Evolutionary conservation across 2,888 invertebrate genomes (phyloP).

Genomic region (Abrostola tripartita): DNA sequence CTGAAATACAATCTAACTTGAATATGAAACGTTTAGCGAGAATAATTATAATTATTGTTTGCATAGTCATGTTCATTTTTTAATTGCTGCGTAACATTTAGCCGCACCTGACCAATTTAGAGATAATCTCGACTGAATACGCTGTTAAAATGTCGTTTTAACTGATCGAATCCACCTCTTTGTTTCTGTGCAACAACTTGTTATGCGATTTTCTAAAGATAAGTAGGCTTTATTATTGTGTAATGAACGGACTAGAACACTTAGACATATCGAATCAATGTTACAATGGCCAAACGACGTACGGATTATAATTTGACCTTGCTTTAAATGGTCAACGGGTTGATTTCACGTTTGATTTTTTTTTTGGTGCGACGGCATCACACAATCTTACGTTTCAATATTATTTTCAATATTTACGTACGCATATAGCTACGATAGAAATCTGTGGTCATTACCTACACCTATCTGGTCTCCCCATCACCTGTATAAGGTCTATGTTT

Average conservation of each 20-base stretch:
- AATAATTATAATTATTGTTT: constrained; percentile 22
- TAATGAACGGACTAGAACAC: constrained; percentile 59
- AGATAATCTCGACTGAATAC: constrained; percentile 58
- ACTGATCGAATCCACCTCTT: constrained; percentile 67
- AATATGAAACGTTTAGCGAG: neutral
- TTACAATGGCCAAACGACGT: constrained; percentile 39
- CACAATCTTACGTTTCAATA: too few relatives aligned
- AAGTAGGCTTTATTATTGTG: constrained; percentile 64
- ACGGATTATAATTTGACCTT: constrained; percentile 48
- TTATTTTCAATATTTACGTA: too few relatives aligned
- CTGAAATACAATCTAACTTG: neutral
- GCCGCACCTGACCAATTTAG: constrained; percentile 52
- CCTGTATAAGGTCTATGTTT: too few relatives aligned
- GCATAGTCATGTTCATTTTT: constrained; percentile 48
- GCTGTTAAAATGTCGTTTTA: constrained; percentile 62
- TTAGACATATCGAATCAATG: constrained; percentile 58
- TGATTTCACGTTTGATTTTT: constrained; percentile 22
- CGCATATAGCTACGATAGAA: too few relatives aligned
- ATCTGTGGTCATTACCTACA: too few relatives aligned
- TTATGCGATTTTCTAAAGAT: constrained; percentile 65
- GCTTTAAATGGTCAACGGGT: constrained; percentile 48
- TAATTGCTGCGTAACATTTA: constrained; percentile 46
- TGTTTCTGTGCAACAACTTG: constrained; percentile 60
- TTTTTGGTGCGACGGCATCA: neutral
- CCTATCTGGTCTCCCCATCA: too few relatives aligned